Evolutionary conservation across 2,888 invertebrate genomes (phyloP).

Genomic region (Caenorhabditis sinica): DNA sequence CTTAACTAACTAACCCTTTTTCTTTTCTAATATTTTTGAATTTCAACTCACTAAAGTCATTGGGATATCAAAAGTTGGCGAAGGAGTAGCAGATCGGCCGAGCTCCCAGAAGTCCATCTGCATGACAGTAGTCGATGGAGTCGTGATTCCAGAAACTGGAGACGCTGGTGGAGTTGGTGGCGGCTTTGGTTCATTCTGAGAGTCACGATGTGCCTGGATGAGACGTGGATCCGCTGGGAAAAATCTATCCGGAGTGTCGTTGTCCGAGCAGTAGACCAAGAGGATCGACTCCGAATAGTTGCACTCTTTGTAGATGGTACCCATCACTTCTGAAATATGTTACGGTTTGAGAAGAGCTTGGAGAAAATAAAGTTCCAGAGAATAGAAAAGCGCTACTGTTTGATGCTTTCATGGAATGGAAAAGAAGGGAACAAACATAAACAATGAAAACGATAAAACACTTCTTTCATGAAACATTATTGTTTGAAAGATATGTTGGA

Average conservation of each 20-base stretch:
- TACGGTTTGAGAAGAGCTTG: neutral
- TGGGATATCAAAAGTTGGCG: constrained; percentile 25
- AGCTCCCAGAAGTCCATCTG: neutral
- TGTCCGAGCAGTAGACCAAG: constrained; percentile 49
- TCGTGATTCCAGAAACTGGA: constrained; percentile 37
- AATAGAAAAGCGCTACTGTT: neutral
- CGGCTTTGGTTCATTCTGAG: constrained; percentile 23
- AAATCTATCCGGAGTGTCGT: constrained; percentile 44
- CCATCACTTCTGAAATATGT: constrained; percentile 28
- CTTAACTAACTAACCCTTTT: too few relatives aligned
- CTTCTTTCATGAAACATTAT: neutral
- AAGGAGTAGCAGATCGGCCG: constrained; percentile 17
- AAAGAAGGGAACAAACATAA: neutral
- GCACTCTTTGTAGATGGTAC: constrained; percentile 27
- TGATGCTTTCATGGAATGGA: neutral
- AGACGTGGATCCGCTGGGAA: constrained; percentile 46
- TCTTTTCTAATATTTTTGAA: too few relatives aligned
- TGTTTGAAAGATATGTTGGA: neutral
- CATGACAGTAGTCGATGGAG: constrained; percentile 5
- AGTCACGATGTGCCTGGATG: constrained; percentile 29
- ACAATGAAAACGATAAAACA: constrained; percentile 1
- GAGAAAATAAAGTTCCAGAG: neutral
- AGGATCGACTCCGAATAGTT: constrained; percentile 25
- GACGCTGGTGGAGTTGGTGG: constrained; percentile 45
- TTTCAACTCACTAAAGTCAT: constrained; percentile 4